Percentiles rank a stretch among this genome's conserved stretches.
phyloP scores from a whole-genome alignment of 2,888 invertebrate species.

The Meandrusa payeni region DNA sequence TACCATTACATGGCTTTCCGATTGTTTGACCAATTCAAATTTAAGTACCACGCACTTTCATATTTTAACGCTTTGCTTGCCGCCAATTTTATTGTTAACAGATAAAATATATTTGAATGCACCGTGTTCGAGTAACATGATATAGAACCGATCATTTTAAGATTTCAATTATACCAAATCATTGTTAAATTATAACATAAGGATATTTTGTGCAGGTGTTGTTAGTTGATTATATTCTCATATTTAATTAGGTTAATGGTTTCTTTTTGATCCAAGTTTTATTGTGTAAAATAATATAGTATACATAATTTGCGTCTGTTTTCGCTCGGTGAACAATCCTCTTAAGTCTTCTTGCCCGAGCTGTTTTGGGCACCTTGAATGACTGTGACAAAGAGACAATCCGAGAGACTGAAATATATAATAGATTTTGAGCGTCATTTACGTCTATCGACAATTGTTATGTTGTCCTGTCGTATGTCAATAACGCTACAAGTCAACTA shows the following conservation, averaged over 20 bases:
- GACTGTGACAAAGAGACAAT: conserved; percentile 39
- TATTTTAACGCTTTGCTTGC: too few relatives aligned
- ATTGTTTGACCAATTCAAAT: too few relatives aligned
- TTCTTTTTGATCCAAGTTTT: conserved; percentile 5
- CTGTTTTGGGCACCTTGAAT: conserved; percentile 64
- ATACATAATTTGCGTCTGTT: neutral
- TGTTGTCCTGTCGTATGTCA: neutral
- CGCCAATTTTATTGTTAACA: neutral
- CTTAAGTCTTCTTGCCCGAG: conserved; percentile 67
- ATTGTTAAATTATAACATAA: conserved; percentile 19
- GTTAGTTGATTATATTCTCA: conserved; percentile 21
- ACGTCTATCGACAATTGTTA: conserved; percentile 5
- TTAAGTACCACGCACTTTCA: too few relatives aligned
- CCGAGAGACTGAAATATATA: conserved; percentile 46
- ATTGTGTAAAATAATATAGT: neutral
- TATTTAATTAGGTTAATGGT: conserved; percentile 11
- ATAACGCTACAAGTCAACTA: too few relatives aligned
- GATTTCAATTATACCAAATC: conserved; percentile 23
- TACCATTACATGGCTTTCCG: too few relatives aligned
- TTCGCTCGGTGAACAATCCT: neutral
- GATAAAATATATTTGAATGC: neutral
- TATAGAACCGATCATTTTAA: neutral
- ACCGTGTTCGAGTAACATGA: neutral
- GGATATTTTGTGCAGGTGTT: conserved; percentile 8
- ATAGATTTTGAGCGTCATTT: neutral